A percentile compares a stretch with the other conserved stretches of the same genome.
phyloP scores from a whole-genome alignment of 2,888 invertebrate genomes.

The Perizoma flavofasciatum region DNA sequence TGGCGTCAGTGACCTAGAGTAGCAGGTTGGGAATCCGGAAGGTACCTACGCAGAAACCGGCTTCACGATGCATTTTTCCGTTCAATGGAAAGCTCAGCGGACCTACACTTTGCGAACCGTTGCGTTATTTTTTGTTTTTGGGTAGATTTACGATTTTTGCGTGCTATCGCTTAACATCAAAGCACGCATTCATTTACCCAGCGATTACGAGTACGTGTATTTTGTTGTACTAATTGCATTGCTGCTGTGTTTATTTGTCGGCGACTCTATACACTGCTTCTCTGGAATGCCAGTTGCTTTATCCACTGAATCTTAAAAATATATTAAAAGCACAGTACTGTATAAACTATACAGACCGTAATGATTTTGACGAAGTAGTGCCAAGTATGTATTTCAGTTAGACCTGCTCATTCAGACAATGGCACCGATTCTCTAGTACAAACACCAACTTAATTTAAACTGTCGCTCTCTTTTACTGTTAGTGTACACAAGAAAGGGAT shows the following conservation, averaged over 20 bases:
- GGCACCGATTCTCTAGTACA: too few relatives aligned
- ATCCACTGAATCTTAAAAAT: not conserved
- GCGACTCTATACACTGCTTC: not conserved
- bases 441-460: too few relatives aligned
- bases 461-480: too few relatives aligned
- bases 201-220: slow-evolving; percentile 18
- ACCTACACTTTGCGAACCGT: slow-evolving; percentile 56
- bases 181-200: slow-evolving; percentile 21
- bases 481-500: too few relatives aligned
- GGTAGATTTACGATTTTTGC: slow-evolving; percentile 42
- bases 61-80: slow-evolving; percentile 79
- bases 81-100: slow-evolving; percentile 79
- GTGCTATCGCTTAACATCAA: slow-evolving; percentile 21
- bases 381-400: too few relatives aligned
- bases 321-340: too few relatives aligned
- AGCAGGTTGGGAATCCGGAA: slow-evolving; percentile 83
- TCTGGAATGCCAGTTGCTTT: not conserved
- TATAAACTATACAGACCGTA: too few relatives aligned
- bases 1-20: slow-evolving; percentile 73
- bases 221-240: slow-evolving; percentile 28
- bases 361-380: too few relatives aligned
- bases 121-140: slow-evolving; percentile 49
- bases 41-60: slow-evolving; percentile 79
- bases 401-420: too few relatives aligned
- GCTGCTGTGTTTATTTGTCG: slow-evolving; percentile 22